phyloP scores from a whole-genome alignment of 2,113 vertebrate species.

The Tachuris rubrigastra region DNA sequence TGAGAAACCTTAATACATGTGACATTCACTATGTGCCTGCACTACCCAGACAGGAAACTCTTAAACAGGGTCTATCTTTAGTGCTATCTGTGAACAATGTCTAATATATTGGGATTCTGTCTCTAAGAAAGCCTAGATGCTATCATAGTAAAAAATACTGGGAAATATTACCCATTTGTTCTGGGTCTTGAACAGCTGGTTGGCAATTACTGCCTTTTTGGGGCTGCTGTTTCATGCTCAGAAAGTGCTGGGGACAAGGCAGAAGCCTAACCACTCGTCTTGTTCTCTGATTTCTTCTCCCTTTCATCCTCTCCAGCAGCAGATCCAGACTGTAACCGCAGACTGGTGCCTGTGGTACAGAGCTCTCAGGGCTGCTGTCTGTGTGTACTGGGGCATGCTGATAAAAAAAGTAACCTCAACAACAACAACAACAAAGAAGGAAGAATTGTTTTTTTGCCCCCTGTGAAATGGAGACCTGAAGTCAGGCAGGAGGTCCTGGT shows the following conservation, averaged over 20 bases:
- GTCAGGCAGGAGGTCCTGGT: background rate
- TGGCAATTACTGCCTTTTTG: background rate
- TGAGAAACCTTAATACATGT: background rate
- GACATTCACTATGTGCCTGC: fast-evolving
- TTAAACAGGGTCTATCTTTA: background rate
- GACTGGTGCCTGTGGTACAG: slow-evolving; percentile 38
- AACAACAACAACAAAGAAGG: background rate
- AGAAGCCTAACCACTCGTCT: slow-evolving; percentile 2
- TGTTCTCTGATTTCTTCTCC: slow-evolving; percentile 15
- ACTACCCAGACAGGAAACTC: background rate
- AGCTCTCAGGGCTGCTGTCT: background rate
- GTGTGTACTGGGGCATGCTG: background rate
- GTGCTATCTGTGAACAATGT: background rate
- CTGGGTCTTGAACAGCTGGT: background rate
- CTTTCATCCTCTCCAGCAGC: background rate
- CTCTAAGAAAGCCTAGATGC: background rate
- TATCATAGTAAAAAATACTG: background rate
- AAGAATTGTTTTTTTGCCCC: slow-evolving; percentile 30
- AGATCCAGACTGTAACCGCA: background rate
- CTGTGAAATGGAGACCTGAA: background rate
- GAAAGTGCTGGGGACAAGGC: background rate
- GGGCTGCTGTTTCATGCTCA: background rate
- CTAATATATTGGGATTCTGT: background rate
- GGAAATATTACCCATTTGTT: background rate
- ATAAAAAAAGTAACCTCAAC: slow-evolving; percentile 30